Evolutionary conservation across 2,797 vertebrate species (phyloP).

Genomic region (Danio kyathit): DNA sequence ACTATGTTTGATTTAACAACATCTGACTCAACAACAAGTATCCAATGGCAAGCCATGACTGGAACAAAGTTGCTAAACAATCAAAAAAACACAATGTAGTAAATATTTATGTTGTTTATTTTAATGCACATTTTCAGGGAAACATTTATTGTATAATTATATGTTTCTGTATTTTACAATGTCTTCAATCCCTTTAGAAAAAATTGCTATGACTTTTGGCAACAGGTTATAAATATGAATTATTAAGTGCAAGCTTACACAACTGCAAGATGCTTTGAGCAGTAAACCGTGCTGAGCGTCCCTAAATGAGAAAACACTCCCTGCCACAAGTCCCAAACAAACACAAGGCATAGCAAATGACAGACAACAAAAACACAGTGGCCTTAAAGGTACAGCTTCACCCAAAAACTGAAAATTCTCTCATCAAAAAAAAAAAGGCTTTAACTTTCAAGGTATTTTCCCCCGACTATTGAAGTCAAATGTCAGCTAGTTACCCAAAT

Average conservation of each 20-base stretch:
- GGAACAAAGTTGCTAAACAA: too few species aligned
- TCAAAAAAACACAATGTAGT: neutral
- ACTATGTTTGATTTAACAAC: too few species aligned
- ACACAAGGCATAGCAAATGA: constrained; percentile 2
- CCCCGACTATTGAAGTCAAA: too few species aligned
- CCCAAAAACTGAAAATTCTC: too few species aligned
- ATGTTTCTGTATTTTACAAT: constrained; percentile 36
- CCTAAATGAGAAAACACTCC: constrained; percentile 19
- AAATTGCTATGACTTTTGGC: constrained; percentile 11
- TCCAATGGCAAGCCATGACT: too few species aligned
- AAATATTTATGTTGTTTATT: constrained; percentile 25
- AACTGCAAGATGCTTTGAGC: constrained; percentile 20
- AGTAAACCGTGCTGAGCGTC: constrained; percentile 12
- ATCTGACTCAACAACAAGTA: too few species aligned
- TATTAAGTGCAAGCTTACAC: constrained; percentile 30
- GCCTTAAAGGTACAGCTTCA: too few species aligned
- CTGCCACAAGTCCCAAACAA: constrained; percentile 27
- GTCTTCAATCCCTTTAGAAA: constrained; percentile 27
- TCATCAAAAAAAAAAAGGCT: too few species aligned
- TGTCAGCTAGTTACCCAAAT: too few species aligned
- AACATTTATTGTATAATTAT: constrained; percentile 36
- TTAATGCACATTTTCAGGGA: constrained; percentile 44
- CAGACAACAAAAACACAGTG: constrained; percentile 9
- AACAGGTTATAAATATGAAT: constrained; percentile 38
- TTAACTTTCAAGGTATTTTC: too few species aligned